Percentiles rank a stretch among this genome's conserved stretches.
Evolutionary conservation across 1,140 invertebrate genomes (phyloP).

Genomic region (Amphibalanus amphitrite): DNA sequence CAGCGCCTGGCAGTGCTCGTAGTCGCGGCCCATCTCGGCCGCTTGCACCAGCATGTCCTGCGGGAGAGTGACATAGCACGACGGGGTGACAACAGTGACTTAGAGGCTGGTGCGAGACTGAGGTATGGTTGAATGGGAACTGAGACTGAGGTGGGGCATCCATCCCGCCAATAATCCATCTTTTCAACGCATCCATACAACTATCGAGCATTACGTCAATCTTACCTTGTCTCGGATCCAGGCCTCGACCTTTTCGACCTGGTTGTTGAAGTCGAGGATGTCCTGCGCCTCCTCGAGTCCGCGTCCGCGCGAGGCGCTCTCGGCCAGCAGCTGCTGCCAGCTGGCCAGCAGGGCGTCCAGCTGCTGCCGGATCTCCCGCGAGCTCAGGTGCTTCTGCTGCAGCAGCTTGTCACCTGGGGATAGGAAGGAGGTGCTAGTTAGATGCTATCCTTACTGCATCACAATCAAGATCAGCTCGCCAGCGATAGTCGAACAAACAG

Average conservation of each 20-base stretch:
- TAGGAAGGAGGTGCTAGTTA: too few species aligned
- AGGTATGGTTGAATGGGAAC: too few species aligned
- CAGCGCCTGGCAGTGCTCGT: slow-evolving; percentile 80
- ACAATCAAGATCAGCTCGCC: too few species aligned
- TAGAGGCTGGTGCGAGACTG: too few species aligned
- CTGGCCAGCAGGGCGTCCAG: slow-evolving; percentile 46
- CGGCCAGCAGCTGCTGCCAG: slow-evolving; percentile 66
- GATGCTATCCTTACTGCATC: too few species aligned
- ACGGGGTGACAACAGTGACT: too few species aligned
- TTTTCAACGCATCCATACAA: too few species aligned
- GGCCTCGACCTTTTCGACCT: slow-evolving; percentile 82
- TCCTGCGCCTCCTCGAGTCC: slow-evolving; percentile 93
- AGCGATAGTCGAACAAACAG: too few species aligned
- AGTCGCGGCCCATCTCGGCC: slow-evolving; percentile 78
- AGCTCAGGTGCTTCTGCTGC: slow-evolving; percentile 31
- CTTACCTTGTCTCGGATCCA: slow-evolving; percentile 79
- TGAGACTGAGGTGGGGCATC: too few species aligned
- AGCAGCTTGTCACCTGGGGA: slow-evolving; percentile 41
- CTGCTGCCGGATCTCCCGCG: slow-evolving; percentile 52
- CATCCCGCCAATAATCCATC: too few species aligned
- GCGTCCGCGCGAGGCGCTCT: slow-evolving; percentile 56
- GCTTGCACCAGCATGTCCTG: slow-evolving; percentile 86
- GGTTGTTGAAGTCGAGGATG: slow-evolving; percentile 91
- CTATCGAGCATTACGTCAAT: too few species aligned
- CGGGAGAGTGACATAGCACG: too few species aligned